Evolutionary conservation across 2,797 vertebrate species (phyloP).

Genomic region (Sebastes trivittatus): DNA sequence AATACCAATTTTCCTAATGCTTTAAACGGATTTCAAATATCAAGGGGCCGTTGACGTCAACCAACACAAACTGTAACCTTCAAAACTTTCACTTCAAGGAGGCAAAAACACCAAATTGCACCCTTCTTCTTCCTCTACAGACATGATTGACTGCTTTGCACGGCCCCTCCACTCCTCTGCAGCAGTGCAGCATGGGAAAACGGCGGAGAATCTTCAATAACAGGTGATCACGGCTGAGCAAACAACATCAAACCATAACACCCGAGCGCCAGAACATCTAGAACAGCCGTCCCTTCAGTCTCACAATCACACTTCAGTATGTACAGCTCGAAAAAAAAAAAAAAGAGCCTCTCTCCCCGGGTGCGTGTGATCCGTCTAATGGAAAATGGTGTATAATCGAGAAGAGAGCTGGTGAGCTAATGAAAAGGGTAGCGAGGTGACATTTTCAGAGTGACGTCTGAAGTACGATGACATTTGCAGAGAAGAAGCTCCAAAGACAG

Average conservation of each 20-base stretch:
- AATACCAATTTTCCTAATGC: neutral
- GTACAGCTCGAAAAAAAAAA: neutral
- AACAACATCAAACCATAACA: slow-evolving; percentile 45
- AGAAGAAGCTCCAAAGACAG: slow-evolving; percentile 63
- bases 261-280: slow-evolving; percentile 20
- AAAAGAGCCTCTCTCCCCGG: slow-evolving; percentile 17
- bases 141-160: slow-evolving; percentile 22
- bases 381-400: slow-evolving; percentile 62
- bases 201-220: slow-evolving; percentile 37
- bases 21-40: slow-evolving; percentile 23
- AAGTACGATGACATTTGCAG: slow-evolving; percentile 73
- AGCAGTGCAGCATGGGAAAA: slow-evolving; percentile 26
- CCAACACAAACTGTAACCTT: slow-evolving; percentile 6
- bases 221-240: slow-evolving; percentile 49
- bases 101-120: slow-evolving; percentile 10
- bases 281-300: slow-evolving; percentile 29
- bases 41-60: neutral
- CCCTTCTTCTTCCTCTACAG: neutral
- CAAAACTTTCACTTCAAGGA: slow-evolving; percentile 18
- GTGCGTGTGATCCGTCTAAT: slow-evolving; percentile 59
- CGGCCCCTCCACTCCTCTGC: neutral
- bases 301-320: slow-evolving; percentile 38
- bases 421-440: slow-evolving; percentile 69
- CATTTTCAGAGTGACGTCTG: slow-evolving; percentile 73
- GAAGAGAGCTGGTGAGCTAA: slow-evolving; percentile 63